These are phyloP conservation scores for Synanceia verrucosa DNA, from an alignment of 2,797 vertebrate genomes.

Conservation along the genomic window DNA sequence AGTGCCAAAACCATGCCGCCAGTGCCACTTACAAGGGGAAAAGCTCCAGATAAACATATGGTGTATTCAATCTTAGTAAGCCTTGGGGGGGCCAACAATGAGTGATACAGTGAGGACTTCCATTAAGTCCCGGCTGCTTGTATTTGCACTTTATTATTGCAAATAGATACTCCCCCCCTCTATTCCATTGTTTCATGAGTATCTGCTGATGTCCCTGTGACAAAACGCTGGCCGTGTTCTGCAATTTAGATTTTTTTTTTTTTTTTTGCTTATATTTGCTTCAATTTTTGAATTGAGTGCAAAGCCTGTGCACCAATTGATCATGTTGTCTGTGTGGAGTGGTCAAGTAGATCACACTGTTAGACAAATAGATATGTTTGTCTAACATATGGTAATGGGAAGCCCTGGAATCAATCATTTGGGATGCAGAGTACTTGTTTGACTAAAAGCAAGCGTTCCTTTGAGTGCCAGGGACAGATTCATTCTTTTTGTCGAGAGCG, in stretches of 20 bases:
- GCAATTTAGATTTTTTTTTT: slow-evolving; percentile 24
- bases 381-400: slow-evolving; percentile 24
- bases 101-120: slow-evolving; percentile 68
- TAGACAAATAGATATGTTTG: slow-evolving; percentile 33
- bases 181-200: slow-evolving; percentile 49
- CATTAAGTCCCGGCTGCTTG: slow-evolving; percentile 73
- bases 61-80: slow-evolving; percentile 77
- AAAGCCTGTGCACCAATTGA: slow-evolving; percentile 22
- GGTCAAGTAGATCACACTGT: slow-evolving; percentile 7
- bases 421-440: slow-evolving; percentile 7
- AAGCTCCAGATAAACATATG: slow-evolving; percentile 79
- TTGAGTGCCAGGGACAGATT: slow-evolving; percentile 17
- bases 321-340: slow-evolving; percentile 22
- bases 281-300: slow-evolving; percentile 4
- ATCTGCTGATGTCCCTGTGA: slow-evolving; percentile 45
- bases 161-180: slow-evolving; percentile 62
- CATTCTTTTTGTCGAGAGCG: slow-evolving; percentile 24
- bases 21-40: slow-evolving; percentile 68
- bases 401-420: slow-evolving; percentile 36
- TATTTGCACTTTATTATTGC: slow-evolving; percentile 73
- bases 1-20: slow-evolving; percentile 70
- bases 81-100: slow-evolving; percentile 71
- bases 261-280: slow-evolving; percentile 25
- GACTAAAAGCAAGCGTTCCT: slow-evolving; percentile 28
- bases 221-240: slow-evolving; percentile 13